Conservation (phyloP, 1,140 invertebrate genomes). For the Lasaia peninsularis region DNA sequence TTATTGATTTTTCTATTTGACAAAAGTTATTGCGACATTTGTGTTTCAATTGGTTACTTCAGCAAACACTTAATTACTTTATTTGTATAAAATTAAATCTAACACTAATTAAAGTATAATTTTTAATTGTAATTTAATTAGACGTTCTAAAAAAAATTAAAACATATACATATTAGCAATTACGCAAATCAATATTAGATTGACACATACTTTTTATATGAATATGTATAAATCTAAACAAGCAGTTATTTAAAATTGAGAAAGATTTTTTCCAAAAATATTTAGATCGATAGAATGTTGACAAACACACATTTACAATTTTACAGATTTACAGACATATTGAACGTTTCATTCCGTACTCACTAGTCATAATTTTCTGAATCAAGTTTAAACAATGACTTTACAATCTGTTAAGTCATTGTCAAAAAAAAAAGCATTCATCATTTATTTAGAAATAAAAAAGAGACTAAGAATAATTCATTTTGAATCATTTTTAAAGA, state of each 20-base stretch:
- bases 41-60: constrained; percentile 23
- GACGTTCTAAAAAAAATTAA: too few species aligned
- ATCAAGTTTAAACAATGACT: too few species aligned
- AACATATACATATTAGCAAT: too few species aligned
- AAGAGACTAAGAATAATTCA: too few species aligned
- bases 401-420: too few species aligned
- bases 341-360: constrained; percentile 18
- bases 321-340: constrained; percentile 35
- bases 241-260: background rate
- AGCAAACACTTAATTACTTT: constrained; percentile 1
- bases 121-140: background rate
- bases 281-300: constrained; percentile 55
- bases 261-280: background rate
- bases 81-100: background rate
- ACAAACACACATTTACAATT: constrained; percentile 41
- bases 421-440: too few species aligned
- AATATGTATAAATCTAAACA: too few species aligned
- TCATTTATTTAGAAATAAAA: too few species aligned
- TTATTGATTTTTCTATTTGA: constrained; percentile 59
- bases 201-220: too few species aligned
- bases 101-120: background rate
- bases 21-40: constrained; percentile 26
- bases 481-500: too few species aligned
- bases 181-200: too few species aligned
- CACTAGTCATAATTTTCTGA: too few species aligned